Evolutionary conservation across 2,113 vertebrate genomes (phyloP).

Genomic region (Misgurnus mizolepis): DNA sequence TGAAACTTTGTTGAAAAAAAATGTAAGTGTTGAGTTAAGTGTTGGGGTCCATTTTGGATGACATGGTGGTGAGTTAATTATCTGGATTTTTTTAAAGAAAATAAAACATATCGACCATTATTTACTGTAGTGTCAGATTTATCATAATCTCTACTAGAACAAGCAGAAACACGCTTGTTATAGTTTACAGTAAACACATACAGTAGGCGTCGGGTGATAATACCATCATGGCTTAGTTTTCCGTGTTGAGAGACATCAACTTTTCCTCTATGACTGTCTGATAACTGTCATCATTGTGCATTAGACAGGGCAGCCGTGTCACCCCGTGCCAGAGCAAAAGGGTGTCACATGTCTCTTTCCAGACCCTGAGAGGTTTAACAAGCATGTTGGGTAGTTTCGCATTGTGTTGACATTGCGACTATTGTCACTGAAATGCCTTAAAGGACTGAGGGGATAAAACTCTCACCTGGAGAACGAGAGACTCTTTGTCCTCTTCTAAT

Average conservation of each 20-base stretch:
- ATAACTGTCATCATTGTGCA: neutral
- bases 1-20: too few relatives aligned
- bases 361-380: slow-evolving; percentile 32
- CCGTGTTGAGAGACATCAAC: neutral
- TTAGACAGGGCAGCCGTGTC: neutral
- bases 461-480: slow-evolving; percentile 83
- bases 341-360: slow-evolving; percentile 23
- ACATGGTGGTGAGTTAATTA: too few relatives aligned
- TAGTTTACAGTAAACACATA: slow-evolving; percentile 21
- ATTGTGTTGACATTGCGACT: slow-evolving; percentile 19
- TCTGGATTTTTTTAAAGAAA: too few relatives aligned
- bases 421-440: neutral
- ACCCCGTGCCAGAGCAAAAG: neutral
- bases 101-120: neutral
- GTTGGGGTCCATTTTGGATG: too few relatives aligned
- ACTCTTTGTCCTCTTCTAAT: slow-evolving; percentile 87
- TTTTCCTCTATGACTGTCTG: neutral
- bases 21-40: too few relatives aligned
- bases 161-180: neutral
- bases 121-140: neutral
- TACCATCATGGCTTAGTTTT: neutral
- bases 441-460: neutral
- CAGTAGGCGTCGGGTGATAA: neutral
- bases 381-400: neutral
- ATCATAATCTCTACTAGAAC: neutral